These are phyloP conservation scores for Teleogryllus oceanicus DNA, from an alignment of 2,888 invertebrate genomes.

Conservation along the genomic window DNA sequence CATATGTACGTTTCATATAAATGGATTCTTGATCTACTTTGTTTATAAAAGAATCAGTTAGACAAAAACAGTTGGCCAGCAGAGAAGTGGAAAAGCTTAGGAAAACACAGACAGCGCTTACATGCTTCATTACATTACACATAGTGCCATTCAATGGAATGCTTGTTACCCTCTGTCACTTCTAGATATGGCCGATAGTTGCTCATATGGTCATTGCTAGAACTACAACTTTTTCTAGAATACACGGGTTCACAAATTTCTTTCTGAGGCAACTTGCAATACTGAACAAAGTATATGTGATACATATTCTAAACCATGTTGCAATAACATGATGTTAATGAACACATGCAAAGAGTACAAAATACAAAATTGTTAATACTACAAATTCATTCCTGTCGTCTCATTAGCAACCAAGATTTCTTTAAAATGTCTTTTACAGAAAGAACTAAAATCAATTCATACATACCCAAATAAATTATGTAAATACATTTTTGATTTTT, in stretches of 20 bases:
- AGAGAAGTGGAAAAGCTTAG: constrained; percentile 18
- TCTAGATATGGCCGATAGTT: too few species aligned
- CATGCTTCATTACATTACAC: constrained; percentile 18
- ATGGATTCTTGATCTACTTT: not conserved
- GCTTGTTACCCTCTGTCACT: too few species aligned
- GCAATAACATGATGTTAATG: not conserved
- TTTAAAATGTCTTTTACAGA: too few species aligned
- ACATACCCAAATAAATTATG: too few species aligned
- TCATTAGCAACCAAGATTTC: too few species aligned
- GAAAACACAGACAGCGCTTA: constrained; percentile 18
- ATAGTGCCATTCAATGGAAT: not conserved
- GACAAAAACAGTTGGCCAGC: constrained; percentile 3
- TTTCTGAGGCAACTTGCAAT: constrained; percentile 12
- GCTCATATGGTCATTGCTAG: too few species aligned
- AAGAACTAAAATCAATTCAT: too few species aligned
- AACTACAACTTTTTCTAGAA: not conserved
- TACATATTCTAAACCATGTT: constrained; percentile 5
- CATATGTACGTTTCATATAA: not conserved
- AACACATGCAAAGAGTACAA: constrained; percentile 12
- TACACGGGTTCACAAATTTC: not conserved
- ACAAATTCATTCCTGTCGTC: not conserved
- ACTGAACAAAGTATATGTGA: not conserved
- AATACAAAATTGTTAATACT: constrained; percentile 3
- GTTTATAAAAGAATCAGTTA: constrained; percentile 1
- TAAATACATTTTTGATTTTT: too few species aligned